phyloP scores from a whole-genome alignment of 2,888 invertebrate genomes.

The Argyra leucocephala region DNA sequence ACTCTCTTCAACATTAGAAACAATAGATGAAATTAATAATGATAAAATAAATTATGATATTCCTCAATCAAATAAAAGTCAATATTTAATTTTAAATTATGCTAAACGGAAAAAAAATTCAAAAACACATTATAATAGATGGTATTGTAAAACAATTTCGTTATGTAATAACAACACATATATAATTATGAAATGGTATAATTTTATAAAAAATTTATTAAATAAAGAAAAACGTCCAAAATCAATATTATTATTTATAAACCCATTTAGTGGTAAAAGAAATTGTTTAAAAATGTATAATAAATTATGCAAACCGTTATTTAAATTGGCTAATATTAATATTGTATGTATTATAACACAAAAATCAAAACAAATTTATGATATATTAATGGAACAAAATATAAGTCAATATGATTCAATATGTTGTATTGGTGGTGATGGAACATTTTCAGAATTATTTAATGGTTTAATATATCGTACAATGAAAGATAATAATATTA shows the following conservation, averaged over 20 bases:
- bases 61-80: conserved; percentile 35
- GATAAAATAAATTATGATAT: conserved; percentile 16
- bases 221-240: conserved; percentile 50
- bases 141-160: conserved; percentile 50
- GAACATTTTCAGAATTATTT: conserved; percentile 71
- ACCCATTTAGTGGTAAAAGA: conserved; percentile 73
- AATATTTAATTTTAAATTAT: conserved; percentile 53
- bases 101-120: conserved; percentile 44
- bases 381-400: conserved; percentile 50
- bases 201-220: conserved; percentile 43
- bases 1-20: background rate
- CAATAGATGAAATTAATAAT: conserved; percentile 13
- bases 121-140: conserved; percentile 48
- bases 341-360: conserved; percentile 60
- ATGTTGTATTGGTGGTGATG: conserved; percentile 78
- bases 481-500: conserved; percentile 35
- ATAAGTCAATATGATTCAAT: conserved; percentile 57
- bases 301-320: conserved; percentile 58
- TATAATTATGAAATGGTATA: conserved; percentile 55
- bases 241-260: conserved; percentile 66
- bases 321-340: conserved; percentile 56
- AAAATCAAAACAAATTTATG: conserved; percentile 66
- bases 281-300: conserved; percentile 64
- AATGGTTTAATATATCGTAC: conserved; percentile 60
- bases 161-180: conserved; percentile 52